Percentiles rank a stretch among this genome's conserved stretches.
Conservation (phyloP, 2,888 invertebrate genomes). For the Agelastica alni region DNA sequence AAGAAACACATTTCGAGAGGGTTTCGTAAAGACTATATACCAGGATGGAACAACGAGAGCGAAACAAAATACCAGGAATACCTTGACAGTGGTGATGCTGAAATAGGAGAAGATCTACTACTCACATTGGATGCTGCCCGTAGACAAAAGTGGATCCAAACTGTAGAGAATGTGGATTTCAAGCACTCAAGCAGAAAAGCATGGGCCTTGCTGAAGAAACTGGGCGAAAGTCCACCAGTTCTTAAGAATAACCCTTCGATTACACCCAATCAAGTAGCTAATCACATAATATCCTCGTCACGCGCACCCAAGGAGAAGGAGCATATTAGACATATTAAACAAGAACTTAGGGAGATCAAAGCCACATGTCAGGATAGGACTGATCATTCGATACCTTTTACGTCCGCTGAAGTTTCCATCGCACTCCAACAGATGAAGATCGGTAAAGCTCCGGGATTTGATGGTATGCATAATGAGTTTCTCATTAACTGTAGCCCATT, state of each 20-base stretch:
- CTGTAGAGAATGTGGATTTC: slow-evolving; percentile 23
- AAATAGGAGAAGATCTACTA: slow-evolving; percentile 19
- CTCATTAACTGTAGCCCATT: slow-evolving; percentile 13
- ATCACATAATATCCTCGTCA: slow-evolving; percentile 22
- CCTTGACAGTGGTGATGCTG: slow-evolving; percentile 1
- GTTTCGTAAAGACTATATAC: too few species aligned
- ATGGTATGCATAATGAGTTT: slow-evolving; percentile 16
- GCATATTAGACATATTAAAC: slow-evolving; percentile 21
- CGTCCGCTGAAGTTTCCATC: not conserved
- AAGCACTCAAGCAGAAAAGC: too few species aligned
- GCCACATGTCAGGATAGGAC: slow-evolving; percentile 8
- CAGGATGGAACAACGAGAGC: too few species aligned
- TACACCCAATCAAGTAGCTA: too few species aligned
- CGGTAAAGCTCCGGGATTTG: slow-evolving; percentile 17
- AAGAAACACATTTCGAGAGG: slow-evolving; percentile 26
- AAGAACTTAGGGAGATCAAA: slow-evolving; percentile 16
- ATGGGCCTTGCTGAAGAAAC: too few species aligned
- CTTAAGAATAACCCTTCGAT: too few species aligned
- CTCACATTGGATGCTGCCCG: slow-evolving; percentile 19
- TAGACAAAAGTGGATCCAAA: slow-evolving; percentile 21
- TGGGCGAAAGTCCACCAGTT: too few species aligned
- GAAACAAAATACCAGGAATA: too few species aligned
- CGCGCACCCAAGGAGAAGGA: slow-evolving; percentile 18
- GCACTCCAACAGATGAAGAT: slow-evolving; percentile 2
- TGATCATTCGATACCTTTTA: not conserved